These are phyloP conservation scores for Tribolium madens DNA, from an alignment of 1,140 invertebrate genomes.

Conservation along the genomic window DNA sequence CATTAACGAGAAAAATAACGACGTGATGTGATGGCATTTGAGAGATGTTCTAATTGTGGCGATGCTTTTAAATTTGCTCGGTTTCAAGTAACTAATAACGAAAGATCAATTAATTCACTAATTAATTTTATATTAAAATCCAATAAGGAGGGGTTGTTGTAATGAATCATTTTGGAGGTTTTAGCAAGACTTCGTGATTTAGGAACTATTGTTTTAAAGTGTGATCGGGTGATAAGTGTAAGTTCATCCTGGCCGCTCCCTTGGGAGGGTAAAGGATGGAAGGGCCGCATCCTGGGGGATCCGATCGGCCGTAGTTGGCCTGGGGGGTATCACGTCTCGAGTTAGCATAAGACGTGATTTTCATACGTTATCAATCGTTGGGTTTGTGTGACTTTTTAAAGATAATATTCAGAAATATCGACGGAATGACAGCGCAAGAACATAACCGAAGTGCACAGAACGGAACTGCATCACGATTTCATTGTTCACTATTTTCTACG, in stretches of 20 bases:
- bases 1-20: background rate
- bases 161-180: background rate
- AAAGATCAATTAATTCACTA: slow-evolving; percentile 21
- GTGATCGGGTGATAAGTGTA: slow-evolving; percentile 39
- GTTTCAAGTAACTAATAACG: background rate
- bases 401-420: background rate
- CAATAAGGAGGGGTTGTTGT: background rate
- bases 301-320: background rate
- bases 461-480: slow-evolving; percentile 11
- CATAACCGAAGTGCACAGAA: too few relatives aligned
- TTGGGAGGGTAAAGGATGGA: slow-evolving; percentile 14
- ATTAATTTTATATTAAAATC: slow-evolving; percentile 32
- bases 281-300: slow-evolving; percentile 17
- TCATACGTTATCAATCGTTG: slow-evolving; percentile 37
- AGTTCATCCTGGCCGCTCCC: slow-evolving; percentile 28
- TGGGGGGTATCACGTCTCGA: slow-evolving; percentile 17
- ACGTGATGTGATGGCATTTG: background rate
- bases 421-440: background rate
- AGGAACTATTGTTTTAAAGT: slow-evolving; percentile 1
- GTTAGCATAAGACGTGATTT: slow-evolving; percentile 45
- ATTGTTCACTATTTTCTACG: background rate
- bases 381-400: background rate
- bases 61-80: background rate
- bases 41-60: background rate
- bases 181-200: background rate